These are phyloP conservation scores for Lobophora halterata DNA, from an alignment of 2,888 invertebrate species.

Conservation along the genomic window DNA sequence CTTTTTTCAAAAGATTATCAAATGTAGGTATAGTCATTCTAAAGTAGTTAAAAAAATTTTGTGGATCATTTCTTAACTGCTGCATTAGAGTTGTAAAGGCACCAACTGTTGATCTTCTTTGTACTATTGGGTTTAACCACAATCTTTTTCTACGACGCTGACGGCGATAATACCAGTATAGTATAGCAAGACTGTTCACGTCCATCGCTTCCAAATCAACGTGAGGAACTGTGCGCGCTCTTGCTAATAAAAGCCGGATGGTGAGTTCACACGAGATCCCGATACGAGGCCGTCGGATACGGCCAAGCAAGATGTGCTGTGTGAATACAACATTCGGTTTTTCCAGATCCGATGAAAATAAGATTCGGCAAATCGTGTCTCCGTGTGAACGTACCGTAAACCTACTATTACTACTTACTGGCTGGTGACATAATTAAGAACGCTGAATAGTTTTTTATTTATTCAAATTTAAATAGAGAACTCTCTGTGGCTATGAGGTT, in stretches of 20 bases:
- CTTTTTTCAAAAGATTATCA: slow-evolving; percentile 25
- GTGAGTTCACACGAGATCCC: slow-evolving; percentile 27
- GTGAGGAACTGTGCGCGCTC: slow-evolving; percentile 26
- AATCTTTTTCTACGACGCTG: slow-evolving; percentile 31
- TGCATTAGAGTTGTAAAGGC: slow-evolving; percentile 27
- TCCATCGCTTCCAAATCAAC: slow-evolving; percentile 28
- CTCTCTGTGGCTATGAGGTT: too few species aligned
- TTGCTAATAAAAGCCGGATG: slow-evolving; percentile 26
- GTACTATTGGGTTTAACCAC: slow-evolving; percentile 33
- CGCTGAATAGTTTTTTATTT: too few species aligned
- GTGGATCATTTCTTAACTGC: slow-evolving; percentile 28
- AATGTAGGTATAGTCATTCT: slow-evolving; percentile 30
- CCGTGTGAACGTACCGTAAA: slow-evolving; percentile 11
- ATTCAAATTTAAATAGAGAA: too few species aligned
- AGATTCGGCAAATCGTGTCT: slow-evolving; percentile 20
- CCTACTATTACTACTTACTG: too few species aligned
- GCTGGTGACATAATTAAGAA: too few species aligned
- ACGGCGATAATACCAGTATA: slow-evolving; percentile 34
- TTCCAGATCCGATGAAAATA: slow-evolving; percentile 26
- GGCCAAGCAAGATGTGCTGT: slow-evolving; percentile 26
- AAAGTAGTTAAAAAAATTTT: slow-evolving; percentile 29
- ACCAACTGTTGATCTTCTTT: slow-evolving; percentile 27
- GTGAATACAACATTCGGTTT: slow-evolving; percentile 30
- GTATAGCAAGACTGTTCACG: slow-evolving; percentile 31
- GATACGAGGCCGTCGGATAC: slow-evolving; percentile 25